Percentiles rank a stretch among this genome's conserved stretches.
phyloP scores from a whole-genome alignment of 2,113 vertebrate species.

The Castor canadensis region DNA sequence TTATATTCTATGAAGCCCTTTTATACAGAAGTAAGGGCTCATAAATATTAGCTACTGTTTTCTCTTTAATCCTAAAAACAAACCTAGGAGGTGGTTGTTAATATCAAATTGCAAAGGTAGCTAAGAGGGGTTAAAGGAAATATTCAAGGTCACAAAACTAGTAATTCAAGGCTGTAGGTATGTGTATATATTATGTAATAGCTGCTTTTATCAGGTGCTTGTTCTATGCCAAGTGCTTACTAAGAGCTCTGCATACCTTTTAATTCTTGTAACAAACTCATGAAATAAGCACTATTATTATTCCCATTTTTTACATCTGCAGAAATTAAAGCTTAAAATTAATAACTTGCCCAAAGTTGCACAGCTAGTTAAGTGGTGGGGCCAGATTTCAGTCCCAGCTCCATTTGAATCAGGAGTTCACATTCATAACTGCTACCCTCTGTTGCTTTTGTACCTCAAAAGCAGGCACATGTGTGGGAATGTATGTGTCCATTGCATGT shows the following conservation, averaged over 20 bases:
- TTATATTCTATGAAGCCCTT: neutral
- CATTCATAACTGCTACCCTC: accelerated
- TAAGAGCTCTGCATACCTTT: neutral
- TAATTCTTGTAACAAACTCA: neutral
- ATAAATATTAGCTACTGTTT: neutral
- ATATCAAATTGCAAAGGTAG: neutral
- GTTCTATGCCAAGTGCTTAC: neutral
- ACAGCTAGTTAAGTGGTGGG: neutral
- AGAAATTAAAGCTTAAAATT: neutral
- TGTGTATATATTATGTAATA: neutral
- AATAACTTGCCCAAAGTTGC: neutral
- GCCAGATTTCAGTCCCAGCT: neutral
- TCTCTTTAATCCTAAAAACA: slow-evolving; percentile 37
- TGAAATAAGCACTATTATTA: neutral
- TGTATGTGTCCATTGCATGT: neutral
- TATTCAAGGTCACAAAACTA: neutral
- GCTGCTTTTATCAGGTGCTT: neutral
- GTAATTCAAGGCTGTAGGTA: neutral
- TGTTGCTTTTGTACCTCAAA: accelerated
- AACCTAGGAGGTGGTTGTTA: neutral
- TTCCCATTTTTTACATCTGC: neutral
- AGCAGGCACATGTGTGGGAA: accelerated
- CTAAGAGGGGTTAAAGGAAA: neutral
- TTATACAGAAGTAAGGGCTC: neutral
- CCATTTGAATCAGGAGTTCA: neutral